These are phyloP conservation scores for Mactromeris polynyma DNA, from an alignment of 2,888 invertebrate species.

Conservation along the genomic window DNA sequence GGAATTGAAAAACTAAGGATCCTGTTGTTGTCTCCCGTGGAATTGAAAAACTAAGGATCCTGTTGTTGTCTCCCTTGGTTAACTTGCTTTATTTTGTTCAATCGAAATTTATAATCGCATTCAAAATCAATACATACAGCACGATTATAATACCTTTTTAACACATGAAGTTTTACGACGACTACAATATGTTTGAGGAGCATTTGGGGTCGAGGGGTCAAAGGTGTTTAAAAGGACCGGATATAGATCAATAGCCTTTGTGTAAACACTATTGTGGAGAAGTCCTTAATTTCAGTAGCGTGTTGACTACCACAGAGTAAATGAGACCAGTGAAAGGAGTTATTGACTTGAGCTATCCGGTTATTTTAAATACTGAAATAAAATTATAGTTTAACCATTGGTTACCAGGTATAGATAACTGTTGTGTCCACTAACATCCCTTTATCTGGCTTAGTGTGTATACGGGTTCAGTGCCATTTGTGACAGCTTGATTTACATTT, in stretches of 20 bases:
- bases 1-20: neutral
- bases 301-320: neutral
- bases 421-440: neutral
- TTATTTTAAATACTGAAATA: neutral
- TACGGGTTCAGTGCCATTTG: too few species aligned
- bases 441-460: too few species aligned
- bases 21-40: neutral
- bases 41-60: neutral
- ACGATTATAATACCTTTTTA: too few species aligned
- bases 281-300: neutral
- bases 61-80: neutral
- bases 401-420: neutral
- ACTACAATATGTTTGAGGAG: neutral
- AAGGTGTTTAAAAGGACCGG: neutral
- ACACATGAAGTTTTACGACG: neutral
- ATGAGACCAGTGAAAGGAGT: neutral
- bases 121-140: too few species aligned
- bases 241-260: neutral
- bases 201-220: neutral
- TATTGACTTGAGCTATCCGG: neutral
- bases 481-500: too few species aligned
- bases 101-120: neutral
- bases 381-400: neutral
- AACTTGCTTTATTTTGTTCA: neutral
- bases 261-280: neutral